phyloP scores from a whole-genome alignment of 2,113 vertebrate species.

The Rallus limicola region DNA sequence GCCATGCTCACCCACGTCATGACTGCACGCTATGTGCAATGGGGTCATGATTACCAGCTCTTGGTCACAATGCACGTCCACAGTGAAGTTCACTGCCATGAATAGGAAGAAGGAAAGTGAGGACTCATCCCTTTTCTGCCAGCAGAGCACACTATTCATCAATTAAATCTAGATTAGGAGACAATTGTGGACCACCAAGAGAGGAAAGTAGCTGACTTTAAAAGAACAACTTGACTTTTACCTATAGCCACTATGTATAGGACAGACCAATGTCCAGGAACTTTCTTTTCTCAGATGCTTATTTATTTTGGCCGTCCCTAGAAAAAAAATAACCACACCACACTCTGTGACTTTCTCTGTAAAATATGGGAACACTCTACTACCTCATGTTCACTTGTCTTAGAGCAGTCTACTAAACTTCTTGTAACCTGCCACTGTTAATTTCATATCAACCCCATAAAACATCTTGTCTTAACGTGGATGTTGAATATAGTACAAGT shows the following conservation, averaged over 20 bases:
- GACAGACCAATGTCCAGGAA: not conserved
- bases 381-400: not conserved
- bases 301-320: not conserved
- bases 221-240: not conserved
- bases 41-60: not conserved
- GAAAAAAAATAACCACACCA: not conserved
- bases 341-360: not conserved
- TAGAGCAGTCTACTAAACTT: not conserved
- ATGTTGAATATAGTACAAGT: not conserved
- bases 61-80: not conserved
- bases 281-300: not conserved
- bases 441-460: not conserved
- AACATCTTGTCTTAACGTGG: not conserved
- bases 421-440: not conserved
- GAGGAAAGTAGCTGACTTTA: not conserved
- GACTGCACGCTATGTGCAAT: rapidly evolving
- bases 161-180: not conserved
- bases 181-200: not conserved
- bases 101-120: not conserved
- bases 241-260: not conserved
- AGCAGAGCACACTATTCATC: not conserved
- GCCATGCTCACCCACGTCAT: not conserved
- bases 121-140: not conserved
- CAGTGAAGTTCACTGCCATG: not conserved
- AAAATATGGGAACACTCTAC: not conserved